Base-by-base conservation (phyloP, 1,140 invertebrate genomes). In the Zaprionus nigranus region DNA sequence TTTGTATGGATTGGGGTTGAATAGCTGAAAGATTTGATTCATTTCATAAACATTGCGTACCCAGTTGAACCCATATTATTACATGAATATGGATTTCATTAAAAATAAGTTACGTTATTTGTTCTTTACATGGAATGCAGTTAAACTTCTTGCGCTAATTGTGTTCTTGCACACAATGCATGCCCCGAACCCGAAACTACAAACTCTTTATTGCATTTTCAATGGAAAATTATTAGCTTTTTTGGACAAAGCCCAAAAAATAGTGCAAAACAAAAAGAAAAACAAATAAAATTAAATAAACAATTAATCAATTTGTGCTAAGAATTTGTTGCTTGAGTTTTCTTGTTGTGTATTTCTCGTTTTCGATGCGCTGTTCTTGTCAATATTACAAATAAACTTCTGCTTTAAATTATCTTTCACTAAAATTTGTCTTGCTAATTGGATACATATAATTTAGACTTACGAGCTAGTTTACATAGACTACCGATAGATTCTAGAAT, bases 51-150 rank as follows among this genome's bases (percentile, higher is more conserved):
- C 58, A 71, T 82, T 82, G 76, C 77, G 58, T 49, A 53, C 68
- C 77, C 78, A 78, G 75, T 75, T 56, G 61, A 80, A 80, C 71
- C 75, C 73, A 88, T 72, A 83, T 87, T 71, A 74, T 74, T 75
- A 75, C 56, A 73, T 74, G 64, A 66, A 79, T 87, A 81, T 69
- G 80, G 79, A 86, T 80, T 75, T 78, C 46, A 64, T 87, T 87
- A 68, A 88, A 88, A 88, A 79, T 84, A 81, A 84, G 53, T 84
- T 81, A 77, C 65, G 67, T 87, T 78, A 82, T 71, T 83, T 80
- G 63, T 78, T 66, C 78, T 92, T 79, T 92, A 92, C 90, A 92
- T 92, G 90, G 90, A 92, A 92, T 92, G 90, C 90, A 92, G 83
- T 82, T 88, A 79, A 90, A 90, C 85, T 77, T 58, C 76, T 84